These are phyloP conservation scores for Andrena cerasifolii DNA, from an alignment of 1,140 invertebrate species.

Conservation along the genomic window DNA sequence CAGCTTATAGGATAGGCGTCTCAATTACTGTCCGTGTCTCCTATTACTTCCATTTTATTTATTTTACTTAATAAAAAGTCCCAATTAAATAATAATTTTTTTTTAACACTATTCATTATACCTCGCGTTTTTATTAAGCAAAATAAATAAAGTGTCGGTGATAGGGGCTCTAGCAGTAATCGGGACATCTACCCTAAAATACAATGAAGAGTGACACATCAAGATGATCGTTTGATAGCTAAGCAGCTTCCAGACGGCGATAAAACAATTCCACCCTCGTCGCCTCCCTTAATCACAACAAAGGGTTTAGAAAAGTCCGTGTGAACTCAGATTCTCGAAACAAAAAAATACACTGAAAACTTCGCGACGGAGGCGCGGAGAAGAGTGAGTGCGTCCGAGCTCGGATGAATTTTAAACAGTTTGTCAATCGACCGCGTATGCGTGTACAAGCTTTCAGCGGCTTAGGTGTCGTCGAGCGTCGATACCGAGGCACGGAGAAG, in stretches of 20 bases:
- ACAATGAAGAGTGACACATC: slow-evolving; percentile 7
- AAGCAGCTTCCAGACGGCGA: slow-evolving; percentile 30
- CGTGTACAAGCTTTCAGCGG: not conserved
- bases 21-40: too few species aligned
- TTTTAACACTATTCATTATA: too few species aligned
- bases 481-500: not conserved
- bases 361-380: not conserved
- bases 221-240: not conserved
- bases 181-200: not conserved
- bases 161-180: too few species aligned
- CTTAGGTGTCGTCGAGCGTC: too few species aligned
- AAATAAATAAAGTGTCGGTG: too few species aligned
- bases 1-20: too few species aligned
- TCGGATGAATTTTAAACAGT: not conserved
- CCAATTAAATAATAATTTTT: too few species aligned
- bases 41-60: too few species aligned
- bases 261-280: not conserved
- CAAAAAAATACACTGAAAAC: not conserved
- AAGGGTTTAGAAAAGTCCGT: not conserved
- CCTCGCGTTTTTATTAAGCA: too few species aligned
- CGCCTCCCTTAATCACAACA: not conserved
- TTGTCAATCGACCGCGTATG: not conserved
- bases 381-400: not conserved
- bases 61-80: too few species aligned
- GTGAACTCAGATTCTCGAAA: not conserved